Evolutionary conservation across 2,113 vertebrate genomes (phyloP), one percentile per base, ranked within the genome.

Genomic region (Elephantulus edwardii): DNA sequence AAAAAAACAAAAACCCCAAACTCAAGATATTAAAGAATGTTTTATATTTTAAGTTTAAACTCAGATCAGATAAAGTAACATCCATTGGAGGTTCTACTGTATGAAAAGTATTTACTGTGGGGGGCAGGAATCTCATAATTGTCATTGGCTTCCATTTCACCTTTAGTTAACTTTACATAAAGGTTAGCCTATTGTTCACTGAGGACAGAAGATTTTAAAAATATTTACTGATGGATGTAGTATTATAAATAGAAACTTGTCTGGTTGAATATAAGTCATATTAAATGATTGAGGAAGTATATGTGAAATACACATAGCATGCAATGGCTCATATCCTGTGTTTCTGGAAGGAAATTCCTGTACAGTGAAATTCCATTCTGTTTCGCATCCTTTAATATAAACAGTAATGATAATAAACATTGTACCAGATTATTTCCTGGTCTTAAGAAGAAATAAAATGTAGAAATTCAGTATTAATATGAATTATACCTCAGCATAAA

Each of bases 361-460:
- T 62, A 40, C 1, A 79, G 24, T 4, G 40, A 52, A 82, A 56
- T 77, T 90, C 48, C 35, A 68, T 40, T 81, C 38, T 10, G 14
- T 60, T 48, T 42, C 48, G 16, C 81, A 24, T 60, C 58, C 44
- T 64, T 58, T 75, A 48, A 74, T 30, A 26, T 54, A 30, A 28
- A 13, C 60, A 74, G 50, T 38, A 86, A 52, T 81, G 33, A n/a
- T 81, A 14, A 64, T 46, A 22, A 44, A 50, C 20, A 58, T 64
- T 64, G 46, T 20, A 24, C n/a, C 66, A 89, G 9, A 26, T 72
- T 66, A 75, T 30, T 62, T 91, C 33, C 62, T 77, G 33, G 42
- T 84, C 79, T 87, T 72, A 87, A 82, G 62, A 93, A 58, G 50
- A 94, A 81, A 42, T 60, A 66, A 77, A 12, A 62, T 35, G 13